Conservation (phyloP, 1,140 invertebrate species). For the Hetaerina americana region DNA sequence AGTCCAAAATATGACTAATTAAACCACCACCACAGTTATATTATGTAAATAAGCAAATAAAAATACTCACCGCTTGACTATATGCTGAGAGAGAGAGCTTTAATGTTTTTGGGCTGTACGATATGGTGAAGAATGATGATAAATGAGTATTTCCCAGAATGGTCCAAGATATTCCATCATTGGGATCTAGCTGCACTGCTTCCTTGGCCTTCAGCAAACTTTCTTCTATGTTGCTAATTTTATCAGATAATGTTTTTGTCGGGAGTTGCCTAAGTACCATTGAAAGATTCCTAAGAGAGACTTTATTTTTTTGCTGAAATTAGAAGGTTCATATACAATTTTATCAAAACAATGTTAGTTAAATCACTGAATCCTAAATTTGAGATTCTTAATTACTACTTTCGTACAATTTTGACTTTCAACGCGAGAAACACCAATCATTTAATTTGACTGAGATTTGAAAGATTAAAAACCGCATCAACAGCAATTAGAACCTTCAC, state of each 20-base stretch:
- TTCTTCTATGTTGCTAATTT: conserved; percentile 48
- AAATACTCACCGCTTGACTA: conserved; percentile 53
- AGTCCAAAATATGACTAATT: not conserved
- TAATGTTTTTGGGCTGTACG: conserved; percentile 56
- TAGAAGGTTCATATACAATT: conserved; percentile 1
- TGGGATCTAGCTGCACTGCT: conserved; percentile 63
- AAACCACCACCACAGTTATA: too few relatives aligned
- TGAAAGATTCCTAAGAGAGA: conserved; percentile 68
- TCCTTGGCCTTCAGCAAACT: conserved; percentile 70
- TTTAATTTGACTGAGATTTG: too few relatives aligned
- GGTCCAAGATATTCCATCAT: conserved; percentile 74
- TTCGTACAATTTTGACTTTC: too few relatives aligned
- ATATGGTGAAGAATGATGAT: conserved; percentile 60
- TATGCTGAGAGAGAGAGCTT: conserved; percentile 70
- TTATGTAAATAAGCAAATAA: conserved; percentile 10
- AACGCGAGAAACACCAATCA: too few relatives aligned
- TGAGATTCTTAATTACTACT: too few relatives aligned
- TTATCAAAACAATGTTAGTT: too few relatives aligned
- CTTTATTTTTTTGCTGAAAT: conserved; percentile 58
- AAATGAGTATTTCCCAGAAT: conserved; percentile 77
- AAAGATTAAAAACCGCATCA: too few relatives aligned
- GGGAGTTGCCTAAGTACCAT: conserved; percentile 63
- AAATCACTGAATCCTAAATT: too few relatives aligned
- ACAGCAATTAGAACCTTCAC: too few relatives aligned
- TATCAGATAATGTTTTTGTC: conserved; percentile 36